These are phyloP conservation scores for Cydia strobilella DNA, from an alignment of 1,140 invertebrate species.

Conservation along the genomic window DNA sequence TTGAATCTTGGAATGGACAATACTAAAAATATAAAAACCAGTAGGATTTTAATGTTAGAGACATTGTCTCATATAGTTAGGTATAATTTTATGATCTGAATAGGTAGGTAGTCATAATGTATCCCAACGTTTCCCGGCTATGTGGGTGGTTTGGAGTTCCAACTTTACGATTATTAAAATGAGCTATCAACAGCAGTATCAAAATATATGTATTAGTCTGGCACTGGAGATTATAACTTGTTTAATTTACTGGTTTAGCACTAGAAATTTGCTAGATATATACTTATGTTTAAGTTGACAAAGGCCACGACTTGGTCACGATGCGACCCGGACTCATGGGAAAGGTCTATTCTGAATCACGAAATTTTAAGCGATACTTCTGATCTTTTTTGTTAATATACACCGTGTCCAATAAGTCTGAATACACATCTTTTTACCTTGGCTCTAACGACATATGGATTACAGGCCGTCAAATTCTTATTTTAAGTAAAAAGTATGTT, in stretches of 20 bases:
- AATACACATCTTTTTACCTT: no score
- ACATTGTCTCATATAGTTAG: no score
- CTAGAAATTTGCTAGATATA: constrained; percentile 6
- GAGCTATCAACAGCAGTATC: neutral
- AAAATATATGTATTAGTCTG: neutral
- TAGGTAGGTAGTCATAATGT: neutral
- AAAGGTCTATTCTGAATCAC: constrained; percentile 3
- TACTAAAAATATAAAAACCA: no score
- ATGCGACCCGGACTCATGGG: constrained; percentile 12
- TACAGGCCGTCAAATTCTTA: no score
- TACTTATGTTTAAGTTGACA: constrained; percentile 11
- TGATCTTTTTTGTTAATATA: no score
- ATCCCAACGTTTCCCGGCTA: neutral
- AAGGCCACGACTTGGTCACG: constrained; percentile 9
- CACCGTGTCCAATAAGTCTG: no score
- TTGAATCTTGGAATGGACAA: no score
- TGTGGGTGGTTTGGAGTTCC: neutral
- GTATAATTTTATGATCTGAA: neutral
- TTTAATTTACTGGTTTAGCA: neutral
- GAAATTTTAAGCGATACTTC: neutral
- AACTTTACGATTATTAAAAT: neutral
- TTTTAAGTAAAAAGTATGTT: no score
- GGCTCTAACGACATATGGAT: no score
- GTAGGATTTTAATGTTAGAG: no score
- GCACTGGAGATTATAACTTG: neutral